Evolutionary conservation across 2,888 invertebrate genomes (phyloP).

Genomic region (Campoplex nolae): DNA sequence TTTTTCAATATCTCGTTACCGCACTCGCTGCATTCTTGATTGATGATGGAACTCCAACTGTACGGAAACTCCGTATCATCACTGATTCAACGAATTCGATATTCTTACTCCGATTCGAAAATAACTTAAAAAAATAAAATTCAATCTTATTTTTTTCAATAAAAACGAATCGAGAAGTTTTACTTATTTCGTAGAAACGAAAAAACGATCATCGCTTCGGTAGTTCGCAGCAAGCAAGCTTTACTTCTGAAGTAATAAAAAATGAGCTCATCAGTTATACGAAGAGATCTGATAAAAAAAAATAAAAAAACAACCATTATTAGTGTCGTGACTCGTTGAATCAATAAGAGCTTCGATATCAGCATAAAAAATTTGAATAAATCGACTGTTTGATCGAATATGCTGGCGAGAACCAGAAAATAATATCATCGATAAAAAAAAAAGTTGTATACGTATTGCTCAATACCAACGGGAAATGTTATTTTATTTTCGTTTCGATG

Average conservation of each 20-base stretch:
- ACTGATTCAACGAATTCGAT: no score
- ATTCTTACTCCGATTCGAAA: no score
- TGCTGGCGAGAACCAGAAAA: neutral
- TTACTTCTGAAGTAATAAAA: neutral
- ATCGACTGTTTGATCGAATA: neutral
- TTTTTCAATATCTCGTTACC: neutral
- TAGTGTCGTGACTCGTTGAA: neutral
- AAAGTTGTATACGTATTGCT: neutral
- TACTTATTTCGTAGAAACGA: neutral
- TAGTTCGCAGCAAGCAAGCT: no score
- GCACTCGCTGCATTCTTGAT: neutral
- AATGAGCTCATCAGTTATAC: neutral
- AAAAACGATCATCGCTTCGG: no score
- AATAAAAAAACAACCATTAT: neutral
- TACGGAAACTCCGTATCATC: neutral
- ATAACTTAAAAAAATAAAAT: no score
- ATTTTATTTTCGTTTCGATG: neutral
- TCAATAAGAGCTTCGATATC: neutral
- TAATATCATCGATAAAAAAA: neutral
- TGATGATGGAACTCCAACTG: neutral
- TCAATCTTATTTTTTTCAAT: no score
- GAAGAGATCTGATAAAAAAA: neutral
- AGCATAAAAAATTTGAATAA: neutral
- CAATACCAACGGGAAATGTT: neutral
- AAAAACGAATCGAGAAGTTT: neutral